Conservation (phyloP, 2,113 vertebrate species). For the Rousettus leschenaultii region DNA sequence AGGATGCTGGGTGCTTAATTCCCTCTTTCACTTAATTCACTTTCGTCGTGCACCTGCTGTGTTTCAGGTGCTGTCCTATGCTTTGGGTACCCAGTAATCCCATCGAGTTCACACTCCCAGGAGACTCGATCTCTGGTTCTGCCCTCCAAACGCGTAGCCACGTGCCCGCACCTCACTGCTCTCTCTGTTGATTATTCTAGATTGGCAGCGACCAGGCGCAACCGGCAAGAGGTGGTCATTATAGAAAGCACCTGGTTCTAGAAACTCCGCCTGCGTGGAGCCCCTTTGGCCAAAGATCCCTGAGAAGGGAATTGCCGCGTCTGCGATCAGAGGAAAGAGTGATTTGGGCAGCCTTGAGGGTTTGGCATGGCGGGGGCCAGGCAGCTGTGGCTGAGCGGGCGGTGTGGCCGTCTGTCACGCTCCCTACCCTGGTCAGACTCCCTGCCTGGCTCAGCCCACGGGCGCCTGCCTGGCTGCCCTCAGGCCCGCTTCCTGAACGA, state of each 20-base stretch:
- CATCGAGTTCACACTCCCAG: fast-evolving
- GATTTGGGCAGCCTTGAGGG: fast-evolving
- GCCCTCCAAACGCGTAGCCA: no score
- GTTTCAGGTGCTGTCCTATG: neutral
- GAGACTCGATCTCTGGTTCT: no score
- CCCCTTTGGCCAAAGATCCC: neutral
- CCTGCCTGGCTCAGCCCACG: neutral
- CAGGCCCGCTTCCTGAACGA: neutral
- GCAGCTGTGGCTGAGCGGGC: neutral
- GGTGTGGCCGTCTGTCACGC: neutral
- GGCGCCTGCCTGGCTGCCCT: neutral
- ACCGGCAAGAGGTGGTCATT: neutral
- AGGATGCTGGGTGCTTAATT: neutral
- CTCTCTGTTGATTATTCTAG: neutral
- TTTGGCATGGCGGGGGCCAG: fast-evolving
- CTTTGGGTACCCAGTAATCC: fast-evolving
- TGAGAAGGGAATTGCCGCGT: neutral
- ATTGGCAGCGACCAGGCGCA: neutral
- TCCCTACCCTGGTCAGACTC: no score
- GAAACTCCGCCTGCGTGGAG: neutral
- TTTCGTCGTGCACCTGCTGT: no score
- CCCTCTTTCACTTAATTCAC: neutral
- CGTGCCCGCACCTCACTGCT: neutral
- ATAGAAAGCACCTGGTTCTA: conserved; percentile 43
- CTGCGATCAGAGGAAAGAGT: neutral